Percentiles rank a stretch among this genome's conserved stretches.
Conservation (phyloP, 2,888 invertebrate genomes). For the Tetragnatha montana region DNA sequence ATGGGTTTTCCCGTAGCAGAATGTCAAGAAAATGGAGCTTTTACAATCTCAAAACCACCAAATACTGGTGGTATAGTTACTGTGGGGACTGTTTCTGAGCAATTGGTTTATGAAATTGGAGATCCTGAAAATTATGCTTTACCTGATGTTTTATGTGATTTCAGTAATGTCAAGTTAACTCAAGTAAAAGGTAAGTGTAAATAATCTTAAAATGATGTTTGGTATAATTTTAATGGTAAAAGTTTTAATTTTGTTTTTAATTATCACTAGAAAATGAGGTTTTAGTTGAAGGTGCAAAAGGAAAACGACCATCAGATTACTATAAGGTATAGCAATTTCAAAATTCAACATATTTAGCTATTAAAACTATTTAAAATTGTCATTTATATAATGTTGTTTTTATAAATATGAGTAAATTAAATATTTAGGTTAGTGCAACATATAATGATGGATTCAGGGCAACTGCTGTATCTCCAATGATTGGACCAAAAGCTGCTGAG, state of each 20-base stretch:
- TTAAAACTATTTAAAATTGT: neutral
- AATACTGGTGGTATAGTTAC: slow-evolving; percentile 78
- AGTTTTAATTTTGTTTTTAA: neutral
- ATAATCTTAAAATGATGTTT: slow-evolving; percentile 1
- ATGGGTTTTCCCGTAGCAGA: slow-evolving; percentile 79
- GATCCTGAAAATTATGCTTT: slow-evolving; percentile 77
- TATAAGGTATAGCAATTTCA: slow-evolving; percentile 76
- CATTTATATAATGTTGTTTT: neutral
- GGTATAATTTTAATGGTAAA: neutral
- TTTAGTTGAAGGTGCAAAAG: slow-evolving; percentile 77
- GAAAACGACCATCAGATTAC: slow-evolving; percentile 76
- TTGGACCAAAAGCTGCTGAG: slow-evolving; percentile 76
- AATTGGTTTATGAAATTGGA: slow-evolving; percentile 78
- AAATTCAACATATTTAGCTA: neutral
- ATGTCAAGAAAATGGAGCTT: slow-evolving; percentile 76
- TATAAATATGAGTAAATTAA: neutral
- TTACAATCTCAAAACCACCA: slow-evolving; percentile 77
- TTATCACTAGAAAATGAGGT: slow-evolving; percentile 74
- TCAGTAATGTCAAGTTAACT: slow-evolving; percentile 76
- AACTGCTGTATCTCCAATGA: slow-evolving; percentile 77
- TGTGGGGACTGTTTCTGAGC: slow-evolving; percentile 77
- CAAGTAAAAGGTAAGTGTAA: slow-evolving; percentile 72
- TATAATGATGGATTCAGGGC: slow-evolving; percentile 78
- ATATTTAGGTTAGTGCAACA: slow-evolving; percentile 76
- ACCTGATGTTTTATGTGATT: slow-evolving; percentile 78